Percentiles rank a stretch among this genome's conserved stretches.
phyloP scores from a whole-genome alignment of 2,888 invertebrate species.

The Rambutsinella grinnellia region DNA sequence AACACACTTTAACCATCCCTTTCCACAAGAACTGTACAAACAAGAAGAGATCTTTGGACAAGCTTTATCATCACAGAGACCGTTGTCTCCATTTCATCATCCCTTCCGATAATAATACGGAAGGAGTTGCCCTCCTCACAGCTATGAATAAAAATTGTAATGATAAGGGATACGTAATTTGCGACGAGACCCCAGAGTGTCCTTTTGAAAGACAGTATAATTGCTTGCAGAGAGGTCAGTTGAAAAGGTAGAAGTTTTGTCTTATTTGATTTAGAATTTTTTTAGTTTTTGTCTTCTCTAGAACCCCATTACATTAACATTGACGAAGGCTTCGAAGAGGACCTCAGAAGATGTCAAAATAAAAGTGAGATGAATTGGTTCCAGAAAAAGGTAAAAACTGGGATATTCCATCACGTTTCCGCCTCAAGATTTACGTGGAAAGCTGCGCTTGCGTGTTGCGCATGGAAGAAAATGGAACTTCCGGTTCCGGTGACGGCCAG shows the following conservation, averaged over 20 bases:
- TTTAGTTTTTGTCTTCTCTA: not conserved
- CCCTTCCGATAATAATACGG: not conserved
- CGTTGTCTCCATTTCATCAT: slow-evolving; percentile 16
- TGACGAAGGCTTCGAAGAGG: not conserved
- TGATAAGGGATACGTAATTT: slow-evolving; percentile 12
- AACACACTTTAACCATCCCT: not conserved
- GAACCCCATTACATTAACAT: slow-evolving; percentile 20
- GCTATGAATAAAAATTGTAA: slow-evolving; percentile 14
- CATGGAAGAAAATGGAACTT: not conserved
- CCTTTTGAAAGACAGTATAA: not conserved
- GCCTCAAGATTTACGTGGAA: no score
- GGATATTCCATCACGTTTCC: no score
- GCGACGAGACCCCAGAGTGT: slow-evolving; percentile 12
- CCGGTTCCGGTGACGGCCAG: not conserved
- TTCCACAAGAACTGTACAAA: not conserved
- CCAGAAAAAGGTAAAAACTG: no score
- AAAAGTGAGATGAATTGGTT: no score
- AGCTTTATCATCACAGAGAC: not conserved
- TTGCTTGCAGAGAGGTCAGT: slow-evolving; percentile 15
- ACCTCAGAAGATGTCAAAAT: no score
- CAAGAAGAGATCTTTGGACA: not conserved
- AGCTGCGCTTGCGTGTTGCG: slow-evolving; percentile 13
- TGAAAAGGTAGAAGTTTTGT: not conserved
- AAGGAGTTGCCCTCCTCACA: not conserved
- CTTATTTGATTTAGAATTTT: not conserved